Conservation (phyloP, 2,113 vertebrate genomes). For the Rhinoptilus africanus region DNA sequence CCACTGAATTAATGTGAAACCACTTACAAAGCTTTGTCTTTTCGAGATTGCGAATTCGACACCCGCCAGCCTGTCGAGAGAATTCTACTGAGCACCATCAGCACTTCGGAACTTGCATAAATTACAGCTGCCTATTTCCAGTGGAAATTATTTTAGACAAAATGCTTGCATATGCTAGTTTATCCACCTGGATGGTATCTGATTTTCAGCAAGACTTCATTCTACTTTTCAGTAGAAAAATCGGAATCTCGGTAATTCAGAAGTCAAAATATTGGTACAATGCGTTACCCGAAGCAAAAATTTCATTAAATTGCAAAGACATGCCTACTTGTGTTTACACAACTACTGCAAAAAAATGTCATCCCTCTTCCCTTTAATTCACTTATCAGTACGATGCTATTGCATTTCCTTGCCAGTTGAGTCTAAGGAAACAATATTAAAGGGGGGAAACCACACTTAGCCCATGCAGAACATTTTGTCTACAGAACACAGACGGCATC, state of each 20-base stretch:
- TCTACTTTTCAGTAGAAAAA: background rate
- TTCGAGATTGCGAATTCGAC: background rate
- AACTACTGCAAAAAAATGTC: background rate
- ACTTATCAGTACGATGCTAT: background rate
- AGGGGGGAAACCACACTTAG: rapidly evolving
- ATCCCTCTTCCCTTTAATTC: background rate
- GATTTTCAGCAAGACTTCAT: background rate
- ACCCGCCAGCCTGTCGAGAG: background rate
- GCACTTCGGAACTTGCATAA: background rate
- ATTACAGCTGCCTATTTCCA: background rate
- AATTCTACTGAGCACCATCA: background rate
- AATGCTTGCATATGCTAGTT: background rate
- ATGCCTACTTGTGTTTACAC: background rate
- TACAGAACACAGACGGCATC: background rate
- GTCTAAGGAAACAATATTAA: background rate
- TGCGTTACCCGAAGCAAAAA: background rate
- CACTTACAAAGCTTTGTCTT: conserved; percentile 1
- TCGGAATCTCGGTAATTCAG: background rate
- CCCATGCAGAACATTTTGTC: background rate
- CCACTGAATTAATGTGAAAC: background rate
- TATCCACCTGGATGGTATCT: background rate
- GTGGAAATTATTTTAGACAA: background rate
- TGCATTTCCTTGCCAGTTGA: background rate
- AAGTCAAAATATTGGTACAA: background rate
- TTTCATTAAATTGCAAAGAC: background rate